These are phyloP conservation scores for Rhadinocentrus ornatus DNA, from an alignment of 2,797 vertebrate species.

Conservation along the genomic window DNA sequence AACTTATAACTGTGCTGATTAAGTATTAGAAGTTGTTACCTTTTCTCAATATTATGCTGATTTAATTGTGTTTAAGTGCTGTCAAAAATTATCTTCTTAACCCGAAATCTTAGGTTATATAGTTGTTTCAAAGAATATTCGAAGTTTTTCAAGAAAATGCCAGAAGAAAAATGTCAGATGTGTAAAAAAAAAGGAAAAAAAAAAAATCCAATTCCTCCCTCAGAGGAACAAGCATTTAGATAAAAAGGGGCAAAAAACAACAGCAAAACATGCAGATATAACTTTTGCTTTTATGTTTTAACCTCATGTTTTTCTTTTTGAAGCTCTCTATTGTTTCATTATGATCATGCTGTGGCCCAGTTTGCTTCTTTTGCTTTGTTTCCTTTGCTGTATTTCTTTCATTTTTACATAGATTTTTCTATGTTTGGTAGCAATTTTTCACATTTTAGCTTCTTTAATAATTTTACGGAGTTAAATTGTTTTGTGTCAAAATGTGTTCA, in stretches of 20 bases:
- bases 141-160: background rate
- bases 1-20: background rate
- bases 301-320: background rate
- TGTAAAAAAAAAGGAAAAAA: too few species aligned
- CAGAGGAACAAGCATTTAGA: background rate
- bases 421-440: background rate
- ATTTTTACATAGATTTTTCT: background rate
- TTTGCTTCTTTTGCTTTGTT: background rate
- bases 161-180: background rate
- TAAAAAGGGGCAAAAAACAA: background rate
- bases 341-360: background rate
- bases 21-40: background rate
- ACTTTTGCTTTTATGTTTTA: background rate
- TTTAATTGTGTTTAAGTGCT: background rate
- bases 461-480: background rate
- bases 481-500: background rate
- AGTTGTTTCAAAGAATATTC: background rate
- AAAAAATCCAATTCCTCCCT: background rate
- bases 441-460: background rate
- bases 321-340: background rate
- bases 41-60: background rate
- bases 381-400: background rate
- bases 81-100: background rate
- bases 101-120: background rate
- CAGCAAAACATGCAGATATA: background rate